Evolutionary conservation across 2,888 invertebrate species (phyloP).

Genomic region (Steinernema carpocapsae): DNA sequence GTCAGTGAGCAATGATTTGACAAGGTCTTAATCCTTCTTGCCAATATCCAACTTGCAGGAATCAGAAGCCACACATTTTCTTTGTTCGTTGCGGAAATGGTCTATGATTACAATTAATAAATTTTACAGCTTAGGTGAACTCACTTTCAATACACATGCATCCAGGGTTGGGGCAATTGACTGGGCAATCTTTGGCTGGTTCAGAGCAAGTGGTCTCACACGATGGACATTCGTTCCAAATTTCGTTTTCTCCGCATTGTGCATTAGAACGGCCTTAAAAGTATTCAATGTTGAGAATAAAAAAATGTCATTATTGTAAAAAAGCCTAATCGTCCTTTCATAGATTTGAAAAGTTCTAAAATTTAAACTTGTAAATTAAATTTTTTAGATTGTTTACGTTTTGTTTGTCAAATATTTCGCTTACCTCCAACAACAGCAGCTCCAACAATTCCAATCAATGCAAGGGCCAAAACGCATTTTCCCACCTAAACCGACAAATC

Average conservation of each 20-base stretch:
- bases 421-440: neutral
- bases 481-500: neutral
- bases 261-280: neutral
- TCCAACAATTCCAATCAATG: neutral
- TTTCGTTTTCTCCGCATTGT: conserved; percentile 1
- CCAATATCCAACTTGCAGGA: no score
- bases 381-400: no score
- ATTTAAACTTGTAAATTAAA: no score
- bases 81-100: neutral
- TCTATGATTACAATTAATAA: neutral
- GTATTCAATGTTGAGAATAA: neutral
- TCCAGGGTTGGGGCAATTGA: neutral
- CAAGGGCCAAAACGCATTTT: neutral
- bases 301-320: no score
- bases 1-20: no score
- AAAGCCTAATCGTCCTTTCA: no score
- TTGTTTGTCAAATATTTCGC: no score
- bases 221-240: conserved; percentile 16
- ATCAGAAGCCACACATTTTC: neutral
- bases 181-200: neutral
- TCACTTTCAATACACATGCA: neutral
- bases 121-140: neutral
- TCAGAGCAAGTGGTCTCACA: neutral
- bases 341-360: no score
- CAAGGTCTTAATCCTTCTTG: no score